Conservation (phyloP, 2,888 invertebrate genomes). For the Taphrorychus bicolor region DNA sequence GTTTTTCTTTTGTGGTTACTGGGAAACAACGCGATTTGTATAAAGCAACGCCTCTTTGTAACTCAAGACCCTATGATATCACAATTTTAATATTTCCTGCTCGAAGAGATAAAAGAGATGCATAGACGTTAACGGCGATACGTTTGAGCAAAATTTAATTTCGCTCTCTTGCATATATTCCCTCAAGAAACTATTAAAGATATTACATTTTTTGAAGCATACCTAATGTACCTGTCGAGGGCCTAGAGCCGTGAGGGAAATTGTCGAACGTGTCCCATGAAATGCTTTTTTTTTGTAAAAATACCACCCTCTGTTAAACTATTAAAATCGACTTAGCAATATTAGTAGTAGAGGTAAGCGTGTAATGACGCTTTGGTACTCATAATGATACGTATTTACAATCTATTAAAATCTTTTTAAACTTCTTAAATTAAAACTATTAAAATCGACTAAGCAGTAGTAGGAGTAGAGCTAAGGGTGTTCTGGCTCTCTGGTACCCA, state of each 20-base stretch:
- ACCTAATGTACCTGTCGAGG: slow-evolving; percentile 8
- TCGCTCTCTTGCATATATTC: slow-evolving; percentile 12
- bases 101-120: slow-evolving; percentile 20
- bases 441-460: too few relatives aligned
- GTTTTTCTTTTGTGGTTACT: slow-evolving; percentile 12
- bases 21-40: slow-evolving; percentile 20
- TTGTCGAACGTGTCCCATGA: not conserved
- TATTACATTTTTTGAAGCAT: slow-evolving; percentile 18
- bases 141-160: slow-evolving; percentile 23
- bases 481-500: too few relatives aligned
- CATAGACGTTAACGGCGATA: slow-evolving; percentile 5
- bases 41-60: slow-evolving; percentile 22
- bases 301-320: too few relatives aligned
- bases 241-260: not conserved
- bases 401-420: too few relatives aligned
- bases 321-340: too few relatives aligned
- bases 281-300: too few relatives aligned
- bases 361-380: too few relatives aligned
- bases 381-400: too few relatives aligned
- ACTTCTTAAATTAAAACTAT: too few relatives aligned
- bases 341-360: too few relatives aligned
- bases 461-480: too few relatives aligned
- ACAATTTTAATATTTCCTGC: slow-evolving; percentile 25
- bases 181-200: slow-evolving; percentile 10
- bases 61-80: slow-evolving; percentile 23